phyloP scores from a whole-genome alignment of 2,888 invertebrate species.

The Lepidocyrtoides sp. region DNA sequence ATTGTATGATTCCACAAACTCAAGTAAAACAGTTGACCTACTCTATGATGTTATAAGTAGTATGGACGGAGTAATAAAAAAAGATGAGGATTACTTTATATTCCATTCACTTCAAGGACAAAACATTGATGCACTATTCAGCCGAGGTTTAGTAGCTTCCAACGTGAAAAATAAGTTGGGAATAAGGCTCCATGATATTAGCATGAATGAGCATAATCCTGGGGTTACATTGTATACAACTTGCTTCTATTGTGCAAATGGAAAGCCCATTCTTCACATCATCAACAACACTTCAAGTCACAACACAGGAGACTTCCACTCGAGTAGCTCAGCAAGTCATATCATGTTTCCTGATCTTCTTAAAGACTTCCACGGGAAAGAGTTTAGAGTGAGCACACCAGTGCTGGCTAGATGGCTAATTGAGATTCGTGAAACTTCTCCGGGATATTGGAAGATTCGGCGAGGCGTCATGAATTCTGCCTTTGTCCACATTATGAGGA shows the following conservation, averaged over 20 bases:
- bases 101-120: conserved; percentile 51
- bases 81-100: conserved; percentile 77
- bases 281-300: conserved; percentile 52
- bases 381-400: conserved; percentile 64
- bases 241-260: conserved; percentile 69
- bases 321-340: conserved; percentile 43
- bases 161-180: conserved; percentile 68
- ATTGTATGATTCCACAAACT: not conserved
- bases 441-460: conserved; percentile 46
- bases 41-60: conserved; percentile 7
- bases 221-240: conserved; percentile 56
- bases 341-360: conserved; percentile 77
- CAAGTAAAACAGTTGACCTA: not conserved
- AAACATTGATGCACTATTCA: conserved; percentile 30
- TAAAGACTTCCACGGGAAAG: conserved; percentile 67
- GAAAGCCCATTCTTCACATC: conserved; percentile 28
- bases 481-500: conserved; percentile 48
- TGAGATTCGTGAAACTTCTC: conserved; percentile 59
- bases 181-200: conserved; percentile 8
- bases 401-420: conserved; percentile 62
- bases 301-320: conserved; percentile 56
- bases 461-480: conserved; percentile 71
- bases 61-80: conserved; percentile 65
- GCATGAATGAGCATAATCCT: not conserved
- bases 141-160: conserved; percentile 31